Base-by-base conservation (phyloP, 2,113 vertebrate species). In the Cavia porcellus region DNA sequence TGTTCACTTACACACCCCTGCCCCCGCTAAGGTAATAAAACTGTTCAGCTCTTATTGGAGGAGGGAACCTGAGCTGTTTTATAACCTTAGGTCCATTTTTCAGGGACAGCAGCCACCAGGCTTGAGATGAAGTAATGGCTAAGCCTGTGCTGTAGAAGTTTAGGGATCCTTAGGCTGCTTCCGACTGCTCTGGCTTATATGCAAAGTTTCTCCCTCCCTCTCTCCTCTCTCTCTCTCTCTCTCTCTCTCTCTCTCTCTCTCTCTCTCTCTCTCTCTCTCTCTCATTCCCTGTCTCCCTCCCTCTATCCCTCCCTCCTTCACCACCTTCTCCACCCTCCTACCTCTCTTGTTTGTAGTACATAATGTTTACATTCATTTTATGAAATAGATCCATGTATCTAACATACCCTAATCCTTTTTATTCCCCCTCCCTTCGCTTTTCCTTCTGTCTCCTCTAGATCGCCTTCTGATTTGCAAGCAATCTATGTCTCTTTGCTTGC, bases 121-220 rank as follows among this genome's bases (percentile, higher is more conserved):
- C 55, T 25, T 47, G 87, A n/a, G 19, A 47, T 38, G n/a, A 64
- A 45, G 52, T 17, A 10, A 13, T n/a, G 38, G 11, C 62, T 19
- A 13, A 59, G 11, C 32, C 50, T 28, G 5, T 57, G 28, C 14
- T 25, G 19, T 38, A 47, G 86, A 66, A 24, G 20, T 38, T 38
- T 5, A 47, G 45, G 45, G 32, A 3, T 45, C 2, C 35, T 62
- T 0, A 1, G 25, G 20, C 9, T 0, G 30, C n/a, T 32, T 7
- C 2, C 19, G 12, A 12, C 57, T 59, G 57, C 57, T 22, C 57
- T 59, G 52, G 52, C 52, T 15, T 55, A 14, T 14, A 15, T 50
- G 47, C 55, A 55, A 2, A 55, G 13, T 55, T 19, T 20, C 57
- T 57, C 17, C 7, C 25, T 77, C 12, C 2, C 25, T 13, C 5